Evolutionary conservation across 2,797 vertebrate species (phyloP), one percentile per base, ranked within the genome.

Genomic region (Microhierax caerulescens): DNA sequence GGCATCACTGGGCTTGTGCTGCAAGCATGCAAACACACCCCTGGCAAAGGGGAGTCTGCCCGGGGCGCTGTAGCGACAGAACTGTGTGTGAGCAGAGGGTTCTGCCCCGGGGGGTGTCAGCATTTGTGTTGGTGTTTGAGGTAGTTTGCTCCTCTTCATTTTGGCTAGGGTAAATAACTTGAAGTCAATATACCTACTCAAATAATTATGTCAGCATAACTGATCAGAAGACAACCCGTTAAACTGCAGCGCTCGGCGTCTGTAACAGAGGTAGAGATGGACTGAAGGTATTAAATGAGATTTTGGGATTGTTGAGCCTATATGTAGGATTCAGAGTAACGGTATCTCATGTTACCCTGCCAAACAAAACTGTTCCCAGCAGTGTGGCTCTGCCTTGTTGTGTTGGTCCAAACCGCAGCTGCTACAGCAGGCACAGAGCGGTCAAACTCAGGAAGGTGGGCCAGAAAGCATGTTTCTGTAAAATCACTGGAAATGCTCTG

Each of bases 21-120:
- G 4, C 25, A 1, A 6, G 43, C 3, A 11, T 19, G 36, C 36
- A 6, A 5, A 34, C 36, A 2, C 27, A 4, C 5, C 30, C 1
- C 56, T 7, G 37, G 56, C 65, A 13, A 21, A 22, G 11, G 39
- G 48, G 10, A n/a, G 69, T 43, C 37, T 13, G 39, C 23, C 67
- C 1, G 5, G 9, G 53, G 3, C 1, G 3, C 21, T 3, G 5
- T 5, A 4, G 11, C 1, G 13, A 21, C 59, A 18, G 57, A 22
- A 41, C 75, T 23, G 7, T 13, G 1, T 0, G 9, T 2, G 20
- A 25, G 56, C 12, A 0, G 11, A 3, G 50, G 36, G 3, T 10
- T 23, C 72, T 24, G 64, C 57, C 14, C 10, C 0, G 17, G 48
- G 70, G 1, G 10, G 7, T 5, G 7, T 5, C 3, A 4, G 39